Conservation (phyloP, 2,888 invertebrate genomes). For the Acronicta alni region DNA sequence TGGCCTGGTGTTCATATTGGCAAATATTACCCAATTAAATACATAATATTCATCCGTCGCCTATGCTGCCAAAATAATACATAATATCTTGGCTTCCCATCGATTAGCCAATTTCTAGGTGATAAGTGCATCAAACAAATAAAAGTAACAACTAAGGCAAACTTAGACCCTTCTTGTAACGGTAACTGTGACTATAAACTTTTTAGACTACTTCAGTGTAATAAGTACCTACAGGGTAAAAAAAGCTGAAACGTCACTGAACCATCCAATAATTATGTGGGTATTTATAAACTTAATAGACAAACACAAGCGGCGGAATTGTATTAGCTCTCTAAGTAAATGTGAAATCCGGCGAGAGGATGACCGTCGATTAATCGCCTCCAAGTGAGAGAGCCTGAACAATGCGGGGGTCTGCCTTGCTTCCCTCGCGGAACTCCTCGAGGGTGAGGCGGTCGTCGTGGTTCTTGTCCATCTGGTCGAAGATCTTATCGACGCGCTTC, state of each 20-base stretch:
- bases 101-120: neutral
- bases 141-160: neutral
- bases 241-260: too few relatives aligned
- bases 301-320: constrained; percentile 63
- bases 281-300: neutral
- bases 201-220: too few relatives aligned
- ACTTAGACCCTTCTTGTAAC: neutral
- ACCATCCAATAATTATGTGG: too few relatives aligned
- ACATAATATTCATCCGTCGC: constrained; percentile 53
- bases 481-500: constrained; percentile 99
- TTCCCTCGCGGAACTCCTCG: constrained; percentile 99
- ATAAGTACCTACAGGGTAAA: too few relatives aligned
- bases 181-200: neutral
- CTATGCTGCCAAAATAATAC: constrained; percentile 26
- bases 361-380: constrained; percentile 91
- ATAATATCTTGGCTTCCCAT: neutral
- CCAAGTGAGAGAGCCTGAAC: constrained; percentile 98
- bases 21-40: constrained; percentile 61
- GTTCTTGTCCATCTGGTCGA: constrained; percentile 99
- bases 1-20: constrained; percentile 72
- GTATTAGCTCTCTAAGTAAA: constrained; percentile 74
- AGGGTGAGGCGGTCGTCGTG: constrained; percentile 98
- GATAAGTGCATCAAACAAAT: too few relatives aligned
- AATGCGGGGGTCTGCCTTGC: constrained; percentile 99
- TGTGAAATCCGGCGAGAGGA: constrained; percentile 87